Evolutionary conservation across 2,113 vertebrate species (phyloP).

Genomic region (Meleagris gallopavo): DNA sequence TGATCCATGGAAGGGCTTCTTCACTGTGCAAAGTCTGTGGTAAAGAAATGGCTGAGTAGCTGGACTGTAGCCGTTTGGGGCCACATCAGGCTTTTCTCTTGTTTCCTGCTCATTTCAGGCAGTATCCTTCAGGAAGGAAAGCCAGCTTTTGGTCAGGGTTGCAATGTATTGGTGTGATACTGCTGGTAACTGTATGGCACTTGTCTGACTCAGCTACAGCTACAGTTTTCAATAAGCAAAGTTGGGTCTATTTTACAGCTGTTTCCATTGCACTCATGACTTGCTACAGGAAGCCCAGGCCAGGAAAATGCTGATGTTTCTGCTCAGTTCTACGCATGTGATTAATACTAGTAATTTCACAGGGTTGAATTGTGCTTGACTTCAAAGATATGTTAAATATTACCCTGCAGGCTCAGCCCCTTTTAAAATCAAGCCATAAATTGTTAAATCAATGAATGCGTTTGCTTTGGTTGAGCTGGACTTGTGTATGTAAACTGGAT

Average conservation of each 20-base stretch:
- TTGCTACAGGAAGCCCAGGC: neutral
- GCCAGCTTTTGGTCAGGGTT: neutral
- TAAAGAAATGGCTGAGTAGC: neutral
- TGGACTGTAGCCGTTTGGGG: neutral
- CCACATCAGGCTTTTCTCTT: neutral
- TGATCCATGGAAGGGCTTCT: neutral
- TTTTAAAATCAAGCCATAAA: constrained; percentile 36
- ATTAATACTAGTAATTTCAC: constrained; percentile 5
- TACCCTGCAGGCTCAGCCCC: neutral
- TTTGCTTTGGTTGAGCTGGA: constrained; percentile 24
- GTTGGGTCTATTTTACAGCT: neutral
- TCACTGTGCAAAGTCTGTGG: neutral
- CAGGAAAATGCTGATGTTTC: neutral
- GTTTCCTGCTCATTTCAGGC: neutral
- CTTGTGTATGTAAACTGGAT: neutral
- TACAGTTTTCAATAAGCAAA: neutral
- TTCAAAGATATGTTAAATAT: constrained; percentile 1
- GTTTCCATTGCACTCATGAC: neutral
- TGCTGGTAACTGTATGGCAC: neutral
- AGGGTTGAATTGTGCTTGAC: constrained; percentile 14
- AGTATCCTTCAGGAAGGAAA: neutral
- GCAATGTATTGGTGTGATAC: neutral
- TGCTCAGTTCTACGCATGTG: neutral
- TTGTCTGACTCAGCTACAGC: neutral
- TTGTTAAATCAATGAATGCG: constrained; percentile 27